These are phyloP conservation scores for Ammodytes marinus DNA, from an alignment of 2,113 vertebrate species.

Conservation along the genomic window DNA sequence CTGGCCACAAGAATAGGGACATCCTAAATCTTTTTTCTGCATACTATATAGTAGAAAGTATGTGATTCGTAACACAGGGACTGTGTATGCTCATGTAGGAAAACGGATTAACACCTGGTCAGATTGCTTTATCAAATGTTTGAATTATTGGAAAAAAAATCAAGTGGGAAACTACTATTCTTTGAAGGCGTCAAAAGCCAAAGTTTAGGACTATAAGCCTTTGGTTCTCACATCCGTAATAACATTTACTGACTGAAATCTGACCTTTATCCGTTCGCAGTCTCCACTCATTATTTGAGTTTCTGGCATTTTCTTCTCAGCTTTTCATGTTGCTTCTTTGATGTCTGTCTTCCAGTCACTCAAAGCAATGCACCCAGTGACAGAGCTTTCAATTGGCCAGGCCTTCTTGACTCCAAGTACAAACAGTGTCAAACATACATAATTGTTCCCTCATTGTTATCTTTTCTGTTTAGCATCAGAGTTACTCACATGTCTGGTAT, in stretches of 20 bases:
- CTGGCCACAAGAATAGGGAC: too few species aligned
- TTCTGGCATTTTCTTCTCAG: neutral
- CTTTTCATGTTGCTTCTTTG: neutral
- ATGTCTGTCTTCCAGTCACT: neutral
- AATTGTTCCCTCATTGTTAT: conserved; percentile 1
- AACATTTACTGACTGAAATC: neutral
- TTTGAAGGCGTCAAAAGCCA: too few species aligned
- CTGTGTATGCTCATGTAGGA: too few species aligned
- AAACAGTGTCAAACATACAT: neutral
- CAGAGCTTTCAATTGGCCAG: neutral
- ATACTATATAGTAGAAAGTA: too few species aligned
- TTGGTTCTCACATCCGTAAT: neutral
- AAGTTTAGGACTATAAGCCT: neutral
- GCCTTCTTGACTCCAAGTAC: neutral
- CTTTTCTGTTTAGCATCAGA: conserved; percentile 30
- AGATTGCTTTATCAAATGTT: too few species aligned
- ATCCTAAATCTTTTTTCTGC: too few species aligned
- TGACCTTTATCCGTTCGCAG: neutral
- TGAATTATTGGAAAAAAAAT: too few species aligned
- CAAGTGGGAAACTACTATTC: too few species aligned
- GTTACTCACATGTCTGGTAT: conserved; percentile 2
- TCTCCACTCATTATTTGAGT: neutral
- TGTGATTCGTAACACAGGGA: too few species aligned
- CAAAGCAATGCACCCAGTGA: neutral
- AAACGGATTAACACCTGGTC: too few species aligned